These are phyloP conservation scores for Hepsetus odoe DNA, from an alignment of 2,113 vertebrate genomes.

Conservation along the genomic window DNA sequence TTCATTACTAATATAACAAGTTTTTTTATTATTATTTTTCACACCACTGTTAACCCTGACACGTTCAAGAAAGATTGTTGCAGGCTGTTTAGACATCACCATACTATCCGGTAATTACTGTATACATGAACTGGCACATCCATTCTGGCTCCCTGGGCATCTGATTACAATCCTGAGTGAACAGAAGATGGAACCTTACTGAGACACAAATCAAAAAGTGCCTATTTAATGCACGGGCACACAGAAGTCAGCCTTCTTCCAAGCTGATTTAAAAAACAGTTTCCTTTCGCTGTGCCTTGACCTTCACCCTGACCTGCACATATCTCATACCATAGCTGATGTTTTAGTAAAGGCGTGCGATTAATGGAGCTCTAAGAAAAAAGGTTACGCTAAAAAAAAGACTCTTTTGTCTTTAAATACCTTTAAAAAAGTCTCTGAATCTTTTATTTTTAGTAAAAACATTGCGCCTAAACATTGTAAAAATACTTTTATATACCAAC, in stretches of 20 bases:
- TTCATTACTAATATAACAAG: no score
- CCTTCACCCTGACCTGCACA: not conserved
- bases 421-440: no score
- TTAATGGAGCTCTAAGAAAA: not conserved
- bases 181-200: constrained; percentile 29
- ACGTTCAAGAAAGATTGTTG: constrained; percentile 18
- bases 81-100: constrained; percentile 38
- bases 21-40: not conserved
- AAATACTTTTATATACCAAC: no score
- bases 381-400: no score
- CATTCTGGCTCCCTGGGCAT: constrained; percentile 31
- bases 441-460: no score
- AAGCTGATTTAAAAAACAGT: constrained; percentile 15
- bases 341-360: not conserved
- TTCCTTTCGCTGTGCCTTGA: constrained; percentile 2
- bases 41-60: not conserved
- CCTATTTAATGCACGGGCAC: not conserved
- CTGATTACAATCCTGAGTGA: constrained; percentile 45
- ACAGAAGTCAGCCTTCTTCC: not conserved
- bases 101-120: constrained; percentile 34
- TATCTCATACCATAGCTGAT: not conserved
- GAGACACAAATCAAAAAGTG: constrained; percentile 47
- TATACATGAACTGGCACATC: constrained; percentile 34
- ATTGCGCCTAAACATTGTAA: no score
- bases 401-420: no score